Base-by-base conservation (phyloP, 1,140 invertebrate genomes). In the Aphaenogaster ashmeadi region DNA sequence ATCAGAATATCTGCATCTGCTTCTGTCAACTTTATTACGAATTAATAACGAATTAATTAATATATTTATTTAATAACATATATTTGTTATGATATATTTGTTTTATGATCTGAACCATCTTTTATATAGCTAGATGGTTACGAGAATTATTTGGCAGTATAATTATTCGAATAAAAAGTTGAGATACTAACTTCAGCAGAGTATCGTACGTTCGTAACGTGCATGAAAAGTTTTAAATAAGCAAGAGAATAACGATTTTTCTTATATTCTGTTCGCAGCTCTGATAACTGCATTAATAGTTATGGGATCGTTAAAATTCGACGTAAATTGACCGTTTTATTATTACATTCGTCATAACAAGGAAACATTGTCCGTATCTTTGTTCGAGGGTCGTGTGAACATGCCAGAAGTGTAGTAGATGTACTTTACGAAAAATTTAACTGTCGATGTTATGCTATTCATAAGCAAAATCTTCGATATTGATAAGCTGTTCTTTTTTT, bases 261-360 rank as follows among this genome's bases (percentile, higher is more conserved):
- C 27, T 27, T 2, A 27, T 27, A 58, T 58, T 58, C 21, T 58
- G 21, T 47, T n/a, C 9, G 36, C 5, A 67, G 21, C 7, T 67
- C 5, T 44, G 6, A 11, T 41, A 67, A n/a, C 7, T 56, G 0
- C 0, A 41, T 69, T 69, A 13, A 47, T 21, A 69, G 44, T 60
- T 60, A n/a, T 7, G 44, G 13, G 15, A 41, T 21, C 27, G 27
- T n/a, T n/a, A 47, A 9, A 9, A 21, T 66, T 80, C 13, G 41
- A 50, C 2, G 13, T 80, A 52, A 50, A 67, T 36, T 13, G 33
- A 36, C 56, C 56, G 1, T 74, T 75, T 15, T 72, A 74, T 60
- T 84, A 79, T 79, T 54, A 66, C 13, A 52, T 78, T 44, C 21
- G 36, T 66, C 7, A 52, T 56, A 81, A 71, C 5, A 8, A 15